Percentiles rank a stretch among this genome's conserved stretches.
Conservation (phyloP, 2,888 invertebrate species). For the Plagodis dolabraria region DNA sequence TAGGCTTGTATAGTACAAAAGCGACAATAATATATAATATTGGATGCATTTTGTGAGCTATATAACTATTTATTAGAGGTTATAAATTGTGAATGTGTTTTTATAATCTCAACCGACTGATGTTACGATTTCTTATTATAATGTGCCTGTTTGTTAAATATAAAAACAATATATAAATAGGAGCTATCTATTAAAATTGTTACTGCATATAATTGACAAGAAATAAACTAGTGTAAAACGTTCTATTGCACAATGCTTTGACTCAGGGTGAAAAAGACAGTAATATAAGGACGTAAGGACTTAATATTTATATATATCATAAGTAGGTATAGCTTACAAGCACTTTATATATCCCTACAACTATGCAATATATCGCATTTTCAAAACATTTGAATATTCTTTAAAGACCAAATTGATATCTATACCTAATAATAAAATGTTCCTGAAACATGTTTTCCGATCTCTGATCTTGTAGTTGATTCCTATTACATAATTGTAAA, state of each 20-base stretch:
- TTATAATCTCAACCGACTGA: constrained; percentile 42
- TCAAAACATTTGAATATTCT: constrained; percentile 4
- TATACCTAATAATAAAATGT: constrained; percentile 19
- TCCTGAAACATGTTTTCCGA: constrained; percentile 38
- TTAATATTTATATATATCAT: no score
- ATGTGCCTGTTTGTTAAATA: constrained; percentile 31
- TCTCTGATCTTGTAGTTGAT: constrained; percentile 45
- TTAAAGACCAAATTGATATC: constrained; percentile 3
- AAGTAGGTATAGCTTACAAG: no score
- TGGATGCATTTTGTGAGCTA: constrained; percentile 14
- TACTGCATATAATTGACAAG: background rate
- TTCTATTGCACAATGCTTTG: constrained; percentile 1
- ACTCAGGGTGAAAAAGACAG: no score
- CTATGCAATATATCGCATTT: background rate
- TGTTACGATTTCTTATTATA: constrained; percentile 27
- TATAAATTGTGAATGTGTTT: constrained; percentile 29
- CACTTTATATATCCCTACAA: no score
- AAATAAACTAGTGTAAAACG: constrained; percentile 1
- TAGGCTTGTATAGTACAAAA: constrained; percentile 67
- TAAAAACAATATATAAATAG: background rate
- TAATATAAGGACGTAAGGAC: no score
- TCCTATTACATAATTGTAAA: constrained; percentile 42
- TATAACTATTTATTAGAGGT: constrained; percentile 29
- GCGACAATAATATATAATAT: constrained; percentile 70
- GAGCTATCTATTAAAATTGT: constrained; percentile 5